Percentiles rank a stretch among this genome's conserved stretches.
Evolutionary conservation across 2,113 vertebrate species (phyloP).

Genomic region (Thermophis baileyi): DNA sequence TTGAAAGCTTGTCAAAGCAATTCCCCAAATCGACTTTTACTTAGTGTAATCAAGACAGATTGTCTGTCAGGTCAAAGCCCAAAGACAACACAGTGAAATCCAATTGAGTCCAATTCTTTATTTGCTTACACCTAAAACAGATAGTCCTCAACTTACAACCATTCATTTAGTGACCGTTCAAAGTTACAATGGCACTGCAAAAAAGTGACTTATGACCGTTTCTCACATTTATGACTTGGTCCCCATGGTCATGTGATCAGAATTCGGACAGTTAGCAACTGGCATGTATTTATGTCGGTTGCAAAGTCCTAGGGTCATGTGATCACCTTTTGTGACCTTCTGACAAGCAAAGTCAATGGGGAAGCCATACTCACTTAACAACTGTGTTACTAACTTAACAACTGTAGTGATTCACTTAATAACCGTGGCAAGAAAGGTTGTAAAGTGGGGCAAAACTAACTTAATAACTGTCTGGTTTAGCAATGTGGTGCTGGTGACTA

Average conservation of each 20-base stretch:
- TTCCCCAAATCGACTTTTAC: background rate
- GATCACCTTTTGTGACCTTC: background rate
- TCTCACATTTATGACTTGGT: background rate
- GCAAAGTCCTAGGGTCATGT: background rate
- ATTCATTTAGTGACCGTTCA: background rate
- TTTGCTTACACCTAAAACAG: background rate
- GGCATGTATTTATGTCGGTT: background rate
- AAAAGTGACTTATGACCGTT: background rate
- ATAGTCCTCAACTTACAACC: background rate
- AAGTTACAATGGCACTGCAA: background rate
- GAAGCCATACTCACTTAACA: background rate
- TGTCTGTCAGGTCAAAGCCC: background rate
- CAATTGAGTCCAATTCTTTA: background rate
- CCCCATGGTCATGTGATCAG: background rate
- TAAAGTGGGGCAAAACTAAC: background rate
- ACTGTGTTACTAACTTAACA: background rate
- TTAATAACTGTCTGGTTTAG: background rate
- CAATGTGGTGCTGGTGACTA: background rate
- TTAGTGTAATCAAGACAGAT: background rate
- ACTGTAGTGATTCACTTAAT: background rate
- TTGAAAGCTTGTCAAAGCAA: background rate
- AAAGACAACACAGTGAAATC: background rate
- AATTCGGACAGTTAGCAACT: background rate
- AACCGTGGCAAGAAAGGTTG: background rate
- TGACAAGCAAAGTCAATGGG: background rate